These are phyloP conservation scores for Chrysolina americana DNA, from an alignment of 2,888 invertebrate species.

Conservation along the genomic window DNA sequence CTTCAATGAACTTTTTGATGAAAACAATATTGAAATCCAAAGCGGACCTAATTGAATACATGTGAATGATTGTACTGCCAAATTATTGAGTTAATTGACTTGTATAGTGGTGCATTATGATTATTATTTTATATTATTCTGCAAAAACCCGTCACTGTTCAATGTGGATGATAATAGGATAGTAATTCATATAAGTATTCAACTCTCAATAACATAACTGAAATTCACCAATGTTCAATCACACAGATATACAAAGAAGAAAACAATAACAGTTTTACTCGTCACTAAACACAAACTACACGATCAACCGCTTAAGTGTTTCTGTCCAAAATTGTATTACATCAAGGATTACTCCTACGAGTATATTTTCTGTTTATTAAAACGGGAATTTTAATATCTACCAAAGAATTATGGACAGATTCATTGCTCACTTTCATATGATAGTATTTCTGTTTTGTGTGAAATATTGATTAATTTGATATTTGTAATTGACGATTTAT, in stretches of 20 bases:
- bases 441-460: not conserved
- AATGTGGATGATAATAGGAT: too few relatives aligned
- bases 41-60: too few relatives aligned
- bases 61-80: too few relatives aligned
- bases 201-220: too few relatives aligned
- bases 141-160: too few relatives aligned
- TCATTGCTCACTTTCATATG: not conserved
- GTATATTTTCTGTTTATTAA: not conserved
- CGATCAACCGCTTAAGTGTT: not conserved
- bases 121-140: too few relatives aligned
- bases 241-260: not conserved
- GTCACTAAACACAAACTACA: slow-evolving; percentile 24
- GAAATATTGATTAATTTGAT: not conserved
- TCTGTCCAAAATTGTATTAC: slow-evolving; percentile 30
- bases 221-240: too few relatives aligned
- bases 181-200: too few relatives aligned
- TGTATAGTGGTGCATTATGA: too few relatives aligned
- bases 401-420: slow-evolving; percentile 11
- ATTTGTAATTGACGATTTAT: not conserved
- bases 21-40: too few relatives aligned
- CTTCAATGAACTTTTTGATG: too few relatives aligned
- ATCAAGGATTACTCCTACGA: slow-evolving; percentile 42
- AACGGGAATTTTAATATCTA: not conserved
- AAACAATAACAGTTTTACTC: slow-evolving; percentile 17
- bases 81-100: too few relatives aligned